Evolutionary conservation across 1,140 invertebrate species (phyloP).

Genomic region (roundworm (Caenorhabditis elegans)): WBcel235 BX284606.5:12028501-12029000

Average conservation of each 20-base stretch:
- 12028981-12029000: constrained; percentile 47
- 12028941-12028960: constrained; percentile 52
- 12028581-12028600: constrained; percentile 18
- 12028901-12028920: neutral
- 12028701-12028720: neutral
- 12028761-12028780: no score
- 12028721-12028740: neutral
- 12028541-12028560: neutral
- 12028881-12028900: neutral
- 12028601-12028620: constrained; percentile 28
- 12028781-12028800: no score
- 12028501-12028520: neutral
- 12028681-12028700: neutral
- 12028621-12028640: constrained; percentile 13
- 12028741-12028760: neutral
- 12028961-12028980: constrained; percentile 61
- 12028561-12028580: neutral
- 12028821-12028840: neutral
- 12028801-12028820: constrained; percentile 6
- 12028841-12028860: neutral
- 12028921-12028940: neutral
- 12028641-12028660: neutral
- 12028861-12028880: no score
- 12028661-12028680: neutral
- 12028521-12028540: neutral